Percentiles rank a stretch among this genome's conserved stretches.
Evolutionary conservation across 2,888 invertebrate species (phyloP).

Genomic region (Pristionchus entomophagus): DNA sequence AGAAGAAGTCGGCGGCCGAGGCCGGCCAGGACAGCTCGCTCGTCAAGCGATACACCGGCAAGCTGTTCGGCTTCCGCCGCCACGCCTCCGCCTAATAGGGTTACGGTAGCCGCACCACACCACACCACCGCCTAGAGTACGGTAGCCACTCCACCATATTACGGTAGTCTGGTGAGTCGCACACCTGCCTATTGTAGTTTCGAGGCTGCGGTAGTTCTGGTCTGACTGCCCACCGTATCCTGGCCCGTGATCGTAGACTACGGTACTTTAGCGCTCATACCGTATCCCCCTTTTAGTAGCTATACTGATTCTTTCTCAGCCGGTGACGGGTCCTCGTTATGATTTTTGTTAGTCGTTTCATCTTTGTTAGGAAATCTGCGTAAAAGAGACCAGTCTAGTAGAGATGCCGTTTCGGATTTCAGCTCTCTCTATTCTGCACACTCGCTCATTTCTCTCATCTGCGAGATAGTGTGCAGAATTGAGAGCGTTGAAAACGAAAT

Average conservation of each 20-base stretch:
- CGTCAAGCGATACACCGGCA: constrained; percentile 67
- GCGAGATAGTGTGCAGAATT: no score
- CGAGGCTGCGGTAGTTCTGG: neutral
- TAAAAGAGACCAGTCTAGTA: no score
- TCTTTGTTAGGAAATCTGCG: neutral
- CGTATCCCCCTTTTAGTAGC: neutral
- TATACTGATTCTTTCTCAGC: no score
- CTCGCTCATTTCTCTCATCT: no score
- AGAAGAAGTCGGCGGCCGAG: constrained; percentile 40
- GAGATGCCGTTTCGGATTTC: no score
- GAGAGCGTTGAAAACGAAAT: no score
- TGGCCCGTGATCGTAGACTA: no score
- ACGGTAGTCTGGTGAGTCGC: neutral
- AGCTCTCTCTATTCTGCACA: no score
- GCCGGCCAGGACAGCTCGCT: constrained; percentile 51
- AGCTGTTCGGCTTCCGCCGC: constrained; percentile 68
- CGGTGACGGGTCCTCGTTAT: constrained; percentile 9
- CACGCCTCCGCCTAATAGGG: constrained; percentile 60
- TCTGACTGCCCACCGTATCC: neutral
- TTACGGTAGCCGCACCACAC: neutral
- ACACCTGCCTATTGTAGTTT: no score
- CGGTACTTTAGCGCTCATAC: no score
- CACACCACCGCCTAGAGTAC: neutral
- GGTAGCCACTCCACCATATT: no score
- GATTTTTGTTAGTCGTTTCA: constrained; percentile 11